Base-by-base conservation (phyloP, 1,140 invertebrate species). In the Pomacea maculata region DNA sequence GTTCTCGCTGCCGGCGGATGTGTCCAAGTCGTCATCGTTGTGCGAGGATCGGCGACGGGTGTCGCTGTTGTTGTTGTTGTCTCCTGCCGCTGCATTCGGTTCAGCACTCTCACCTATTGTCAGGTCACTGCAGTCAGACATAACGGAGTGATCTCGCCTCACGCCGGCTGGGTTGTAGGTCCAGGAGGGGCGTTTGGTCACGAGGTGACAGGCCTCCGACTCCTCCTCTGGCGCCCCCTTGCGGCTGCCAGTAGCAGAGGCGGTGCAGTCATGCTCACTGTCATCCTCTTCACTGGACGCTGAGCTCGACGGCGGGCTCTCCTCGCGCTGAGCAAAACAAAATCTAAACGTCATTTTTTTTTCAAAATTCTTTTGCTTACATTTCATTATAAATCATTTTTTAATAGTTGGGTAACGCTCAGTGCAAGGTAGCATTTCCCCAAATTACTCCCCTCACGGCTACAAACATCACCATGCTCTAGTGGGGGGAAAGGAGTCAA, bases 71-170 rank as follows among this genome's bases (percentile, higher is more conserved):
- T 76, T 63, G 52, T 19, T 61, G 75, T 45, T 76, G 57, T 76
- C 75, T 8, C 63, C 19, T 14, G 57, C 75, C 55, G 34, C 75
- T 12, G 34, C 55, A 25, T n/a, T 75, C 34, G 29, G 71, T 12
- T 70, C 67, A 14, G 2, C n/a, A 21, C 67, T n/a, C 67, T 70
- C n/a, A 10, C 29, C 67, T 1, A 52, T 14, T 21, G 29, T 34
- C 65, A 29, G 45, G 45, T 29, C 77, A 65, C 77, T 78, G 67
- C 77, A 78, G 52, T 78, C 77, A 10, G 77, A 78, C 77, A 64
- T 55, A 45, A 78, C 65, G 21, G 77, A 78, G 21, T 67, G 52
- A 19, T 78, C 77, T 8, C 77, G 64, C 45, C 67, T 19, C 10
- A 78, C 65, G 67, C 77, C 77, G 67, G 65, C 77, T 11, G 77